Evolutionary conservation across 1,140 invertebrate genomes (phyloP), one percentile per base, ranked within the genome.

Genomic region (Drosophila leontia): DNA sequence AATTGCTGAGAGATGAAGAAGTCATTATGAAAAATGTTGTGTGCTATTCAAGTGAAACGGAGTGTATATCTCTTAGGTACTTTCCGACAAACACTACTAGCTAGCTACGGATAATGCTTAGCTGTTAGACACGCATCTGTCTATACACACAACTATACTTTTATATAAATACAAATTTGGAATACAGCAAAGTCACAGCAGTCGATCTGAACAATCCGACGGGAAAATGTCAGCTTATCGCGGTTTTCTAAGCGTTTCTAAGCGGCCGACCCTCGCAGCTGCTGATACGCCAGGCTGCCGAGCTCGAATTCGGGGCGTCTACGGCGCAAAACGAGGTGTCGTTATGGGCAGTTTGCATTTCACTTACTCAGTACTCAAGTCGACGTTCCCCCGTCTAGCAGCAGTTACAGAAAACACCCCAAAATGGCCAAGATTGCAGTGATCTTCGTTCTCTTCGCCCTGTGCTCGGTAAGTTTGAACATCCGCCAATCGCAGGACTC

Each of bases 401-500:
- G 58, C 42, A 75, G 34, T 39, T 15, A 41, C 48, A 26, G 11
- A 15, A 65, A 55, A 58, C 7, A 26, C 19, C 34, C 7, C 6
- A 82, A 78, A 83, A 87, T 87, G 83, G 76, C 84, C 48, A 87
- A 87, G 44, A 53, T 87, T 75, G 84, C 84, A 74, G 17, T 87
- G 17, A 48, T 83, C 15, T 67, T 83, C 59, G n/a, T 83, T 11
- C 60, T 87, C 2, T 62, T 88, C 34, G 84, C 80, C 11, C 32
- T 87, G 32, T 53, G 76, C 53, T 77, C 80, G 13, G 83, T 86
- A 74, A 88, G 83, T 76, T 23, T 2, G 8, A 9, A 29, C 5
- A 1, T 29, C 9, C 7, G 23, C 13, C 8, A 2, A 29, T 29
- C 23, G 37, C 9, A 7, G 9, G 13, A 44, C 1, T 9, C 0